phyloP scores from a whole-genome alignment of 2,113 vertebrate species.

The Actinemys pallida region DNA sequence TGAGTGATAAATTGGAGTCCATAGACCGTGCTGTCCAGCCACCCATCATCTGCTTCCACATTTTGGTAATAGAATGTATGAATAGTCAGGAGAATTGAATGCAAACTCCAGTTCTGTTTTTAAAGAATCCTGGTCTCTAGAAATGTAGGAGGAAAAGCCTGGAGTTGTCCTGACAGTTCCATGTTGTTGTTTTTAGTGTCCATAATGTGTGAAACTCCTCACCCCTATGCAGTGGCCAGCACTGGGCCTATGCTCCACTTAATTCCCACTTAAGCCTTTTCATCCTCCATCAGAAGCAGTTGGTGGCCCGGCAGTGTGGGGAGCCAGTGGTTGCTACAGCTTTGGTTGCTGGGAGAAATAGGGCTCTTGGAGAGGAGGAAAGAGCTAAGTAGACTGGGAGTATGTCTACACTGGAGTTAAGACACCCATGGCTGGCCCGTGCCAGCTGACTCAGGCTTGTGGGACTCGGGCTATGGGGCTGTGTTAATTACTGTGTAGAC shows the following conservation, averaged over 20 bases:
- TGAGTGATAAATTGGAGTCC: not conserved
- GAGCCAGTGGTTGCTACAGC: not conserved
- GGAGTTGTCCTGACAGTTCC: not conserved
- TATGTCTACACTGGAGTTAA: not conserved
- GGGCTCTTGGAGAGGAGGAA: not conserved
- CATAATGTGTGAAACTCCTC: not conserved
- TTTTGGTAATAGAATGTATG: not conserved
- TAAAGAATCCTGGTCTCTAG: not conserved
- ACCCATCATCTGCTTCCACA: not conserved
- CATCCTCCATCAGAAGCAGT: not conserved
- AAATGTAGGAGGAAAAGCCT: not conserved
- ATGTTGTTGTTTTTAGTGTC: not conserved
- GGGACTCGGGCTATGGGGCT: not conserved
- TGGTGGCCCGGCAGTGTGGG: not conserved
- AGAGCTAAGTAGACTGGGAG: not conserved
- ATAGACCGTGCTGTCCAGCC: not conserved
- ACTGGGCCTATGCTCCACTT: not conserved
- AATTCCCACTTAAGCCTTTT: not conserved
- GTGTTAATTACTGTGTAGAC: not conserved
- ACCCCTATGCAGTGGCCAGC: not conserved
- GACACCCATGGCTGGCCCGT: not conserved
- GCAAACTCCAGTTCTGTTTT: not conserved
- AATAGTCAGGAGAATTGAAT: not conserved
- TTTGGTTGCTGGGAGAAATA: not conserved
- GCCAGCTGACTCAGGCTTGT: not conserved